These are phyloP conservation scores for Channallabes apus DNA, from an alignment of 2,797 vertebrate species.

Conservation along the genomic window DNA sequence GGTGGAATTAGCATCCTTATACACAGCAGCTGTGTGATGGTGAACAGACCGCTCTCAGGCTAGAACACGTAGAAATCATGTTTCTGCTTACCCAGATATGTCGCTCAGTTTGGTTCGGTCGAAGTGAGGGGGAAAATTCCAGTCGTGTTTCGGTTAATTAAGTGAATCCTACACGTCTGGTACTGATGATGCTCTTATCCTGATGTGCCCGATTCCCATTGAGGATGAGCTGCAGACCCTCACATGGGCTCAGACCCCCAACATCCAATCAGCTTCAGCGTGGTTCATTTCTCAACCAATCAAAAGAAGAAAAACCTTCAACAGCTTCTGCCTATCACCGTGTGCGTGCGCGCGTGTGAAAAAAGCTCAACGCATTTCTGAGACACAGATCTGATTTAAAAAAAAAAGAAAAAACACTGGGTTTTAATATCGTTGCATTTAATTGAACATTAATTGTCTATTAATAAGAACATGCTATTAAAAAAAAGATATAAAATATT, in stretches of 20 bases:
- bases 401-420: too few relatives aligned
- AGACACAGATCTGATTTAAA: too few relatives aligned
- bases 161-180: neutral
- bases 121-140: neutral
- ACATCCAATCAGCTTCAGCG: conserved; percentile 46
- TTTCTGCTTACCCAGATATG: conserved; percentile 18
- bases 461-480: neutral
- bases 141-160: conserved; percentile 1
- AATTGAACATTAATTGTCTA: neutral
- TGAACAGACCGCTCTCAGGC: neutral
- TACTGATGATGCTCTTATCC: conserved; percentile 41
- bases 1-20: conserved; percentile 18
- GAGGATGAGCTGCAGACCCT: neutral
- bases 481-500: neutral
- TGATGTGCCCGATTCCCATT: conserved; percentile 36
- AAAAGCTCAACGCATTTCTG: neutral
- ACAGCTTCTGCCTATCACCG: neutral
- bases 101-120: conserved; percentile 12
- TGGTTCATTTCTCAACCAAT: conserved; percentile 39
- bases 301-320: neutral
- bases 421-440: too few relatives aligned
- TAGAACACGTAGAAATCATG: neutral
- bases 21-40: neutral
- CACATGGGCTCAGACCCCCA: neutral
- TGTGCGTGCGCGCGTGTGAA: neutral